Percentiles rank a stretch among this genome's conserved stretches.
Conservation (phyloP, 2,888 invertebrate genomes). For the Ctena decussata region DNA sequence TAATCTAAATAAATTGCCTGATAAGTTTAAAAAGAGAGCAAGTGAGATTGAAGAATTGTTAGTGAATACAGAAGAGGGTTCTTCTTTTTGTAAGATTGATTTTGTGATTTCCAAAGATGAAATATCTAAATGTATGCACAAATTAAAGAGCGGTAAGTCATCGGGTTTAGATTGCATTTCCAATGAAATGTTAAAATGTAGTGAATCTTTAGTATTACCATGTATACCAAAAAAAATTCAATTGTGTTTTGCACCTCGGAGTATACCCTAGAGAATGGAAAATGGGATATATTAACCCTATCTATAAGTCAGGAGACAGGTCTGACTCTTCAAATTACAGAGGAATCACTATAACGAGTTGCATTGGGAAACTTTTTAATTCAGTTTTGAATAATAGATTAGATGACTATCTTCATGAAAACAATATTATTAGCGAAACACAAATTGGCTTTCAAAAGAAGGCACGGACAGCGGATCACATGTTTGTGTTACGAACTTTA, state of each 20-base stretch:
- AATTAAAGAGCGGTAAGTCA: background rate
- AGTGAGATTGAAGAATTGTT: background rate
- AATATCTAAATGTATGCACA: background rate
- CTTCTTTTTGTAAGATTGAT: background rate
- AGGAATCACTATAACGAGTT: background rate
- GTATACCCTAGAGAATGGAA: background rate
- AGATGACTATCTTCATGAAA: background rate
- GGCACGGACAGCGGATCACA: background rate
- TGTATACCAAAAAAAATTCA: background rate
- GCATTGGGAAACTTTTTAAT: background rate
- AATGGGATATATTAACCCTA: background rate
- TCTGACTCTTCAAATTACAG: background rate
- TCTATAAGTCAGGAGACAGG: background rate
- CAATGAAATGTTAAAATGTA: background rate
- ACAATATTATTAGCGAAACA: background rate
- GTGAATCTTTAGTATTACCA: background rate
- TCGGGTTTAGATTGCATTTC: background rate
- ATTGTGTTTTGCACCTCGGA: background rate
- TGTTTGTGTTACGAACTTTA: too few relatives aligned
- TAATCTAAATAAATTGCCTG: background rate
- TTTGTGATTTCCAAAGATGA: background rate
- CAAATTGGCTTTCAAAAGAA: constrained; percentile 1
- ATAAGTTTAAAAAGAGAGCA: background rate
- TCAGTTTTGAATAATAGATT: background rate
- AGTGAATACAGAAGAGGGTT: too few relatives aligned